These are phyloP conservation scores for Odontophorus gujanensis DNA, from an alignment of 2,113 vertebrate species.

Conservation along the genomic window DNA sequence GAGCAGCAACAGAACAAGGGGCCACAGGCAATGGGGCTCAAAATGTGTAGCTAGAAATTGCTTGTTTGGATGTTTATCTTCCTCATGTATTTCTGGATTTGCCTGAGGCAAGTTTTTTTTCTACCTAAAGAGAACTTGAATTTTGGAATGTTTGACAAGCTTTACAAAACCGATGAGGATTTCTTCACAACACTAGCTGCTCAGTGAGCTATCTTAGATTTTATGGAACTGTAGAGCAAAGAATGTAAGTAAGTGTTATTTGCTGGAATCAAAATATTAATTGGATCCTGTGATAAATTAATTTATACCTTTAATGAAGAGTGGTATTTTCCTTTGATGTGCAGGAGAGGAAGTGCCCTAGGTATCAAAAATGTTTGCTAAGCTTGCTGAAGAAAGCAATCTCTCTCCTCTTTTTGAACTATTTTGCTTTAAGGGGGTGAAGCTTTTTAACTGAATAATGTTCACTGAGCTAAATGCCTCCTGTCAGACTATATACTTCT, in stretches of 20 bases:
- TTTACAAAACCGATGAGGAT: not conserved
- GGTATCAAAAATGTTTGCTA: conserved; percentile 6
- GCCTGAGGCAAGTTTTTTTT: not conserved
- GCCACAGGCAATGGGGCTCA: not conserved
- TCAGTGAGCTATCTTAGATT: conserved; percentile 20
- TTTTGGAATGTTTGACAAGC: conserved; percentile 36
- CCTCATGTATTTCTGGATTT: not conserved
- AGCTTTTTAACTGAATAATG: conserved; percentile 49
- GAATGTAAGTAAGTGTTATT: not conserved
- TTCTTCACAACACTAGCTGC: conserved; percentile 23
- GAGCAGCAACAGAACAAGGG: no score
- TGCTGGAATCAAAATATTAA: conserved; percentile 23
- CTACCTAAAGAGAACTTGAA: not conserved
- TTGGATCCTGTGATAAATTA: conserved; percentile 52
- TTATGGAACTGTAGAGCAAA: conserved; percentile 19
- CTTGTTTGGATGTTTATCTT: not conserved
- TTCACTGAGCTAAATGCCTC: conserved; percentile 54
- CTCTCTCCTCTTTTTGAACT: conserved; percentile 1
- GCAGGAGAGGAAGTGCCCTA: not conserved
- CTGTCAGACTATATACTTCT: conserved; percentile 51
- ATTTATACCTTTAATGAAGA: conserved; percentile 44
- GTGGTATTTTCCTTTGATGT: conserved; percentile 34
- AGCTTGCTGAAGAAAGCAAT: conserved; percentile 15
- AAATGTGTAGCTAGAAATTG: not conserved
- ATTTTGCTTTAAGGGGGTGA: conserved; percentile 6